phyloP scores from a whole-genome alignment of 2,113 vertebrate genomes.

The Sprattus sprattus region DNA sequence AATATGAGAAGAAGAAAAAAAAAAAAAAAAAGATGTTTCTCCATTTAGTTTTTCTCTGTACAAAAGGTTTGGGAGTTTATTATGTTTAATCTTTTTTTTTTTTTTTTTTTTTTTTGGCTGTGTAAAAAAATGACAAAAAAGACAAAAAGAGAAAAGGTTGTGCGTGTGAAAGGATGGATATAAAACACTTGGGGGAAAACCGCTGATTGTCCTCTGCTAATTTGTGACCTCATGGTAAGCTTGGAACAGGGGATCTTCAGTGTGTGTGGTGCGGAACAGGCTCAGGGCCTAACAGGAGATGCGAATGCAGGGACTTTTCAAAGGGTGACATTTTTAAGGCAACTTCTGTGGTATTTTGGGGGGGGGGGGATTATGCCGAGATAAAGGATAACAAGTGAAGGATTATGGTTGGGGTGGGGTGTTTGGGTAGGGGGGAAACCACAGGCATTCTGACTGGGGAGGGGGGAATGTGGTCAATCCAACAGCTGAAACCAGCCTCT shows the following conservation, averaged over 20 bases:
- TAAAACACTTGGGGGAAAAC: conserved; percentile 75
- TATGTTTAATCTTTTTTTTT: conserved; percentile 75
- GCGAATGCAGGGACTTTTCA: conserved; percentile 74
- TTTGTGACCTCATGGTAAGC: conserved; percentile 76
- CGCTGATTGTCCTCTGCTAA: conserved; percentile 73
- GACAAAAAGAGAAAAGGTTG: conserved; percentile 65
- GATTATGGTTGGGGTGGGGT: conserved; percentile 44
- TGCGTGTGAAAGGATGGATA: conserved; percentile 76
- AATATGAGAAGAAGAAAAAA: conserved; percentile 59
- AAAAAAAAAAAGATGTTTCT: conserved; percentile 68
- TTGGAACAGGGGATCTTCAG: conserved; percentile 67
- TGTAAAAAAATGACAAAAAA: conserved; percentile 68
- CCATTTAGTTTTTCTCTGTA: conserved; percentile 80
- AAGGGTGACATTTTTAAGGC: conserved; percentile 53
- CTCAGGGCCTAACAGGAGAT: not conserved
- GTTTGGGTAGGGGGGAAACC: conserved; percentile 54
- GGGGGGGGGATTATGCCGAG: conserved; percentile 66
- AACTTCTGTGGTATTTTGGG: conserved; percentile 76
- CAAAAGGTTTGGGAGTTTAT: conserved; percentile 83
- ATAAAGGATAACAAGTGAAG: conserved; percentile 67
- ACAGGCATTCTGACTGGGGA: conserved; percentile 64
- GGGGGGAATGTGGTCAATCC: conserved; percentile 68
- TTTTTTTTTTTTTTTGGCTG: conserved; percentile 58
- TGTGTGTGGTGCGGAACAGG: conserved; percentile 59
- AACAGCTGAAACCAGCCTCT: conserved; percentile 72